Conservation (phyloP, 2,888 invertebrate genomes). For the Parelbella ahira region DNA sequence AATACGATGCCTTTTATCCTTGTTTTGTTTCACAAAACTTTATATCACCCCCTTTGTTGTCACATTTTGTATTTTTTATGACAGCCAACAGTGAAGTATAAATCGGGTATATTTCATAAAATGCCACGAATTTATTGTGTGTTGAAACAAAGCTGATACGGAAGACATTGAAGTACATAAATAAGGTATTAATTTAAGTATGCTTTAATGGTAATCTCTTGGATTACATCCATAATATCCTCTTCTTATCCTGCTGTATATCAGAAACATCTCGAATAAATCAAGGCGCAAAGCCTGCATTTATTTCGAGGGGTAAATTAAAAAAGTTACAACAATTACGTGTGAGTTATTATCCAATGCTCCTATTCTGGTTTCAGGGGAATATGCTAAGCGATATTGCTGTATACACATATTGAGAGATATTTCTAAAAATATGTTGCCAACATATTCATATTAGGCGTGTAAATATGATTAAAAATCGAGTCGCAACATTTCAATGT, state of each 20-base stretch:
- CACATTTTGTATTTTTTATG: too few relatives aligned
- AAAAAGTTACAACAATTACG: constrained; percentile 75
- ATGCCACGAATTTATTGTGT: too few relatives aligned
- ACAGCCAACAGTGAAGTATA: too few relatives aligned
- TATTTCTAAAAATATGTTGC: too few relatives aligned
- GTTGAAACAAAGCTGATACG: too few relatives aligned
- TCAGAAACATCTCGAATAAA: constrained; percentile 59
- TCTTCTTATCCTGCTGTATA: constrained; percentile 43
- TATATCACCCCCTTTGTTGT: constrained; percentile 3
- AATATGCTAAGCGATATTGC: too few relatives aligned
- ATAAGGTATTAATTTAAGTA: constrained; percentile 14
- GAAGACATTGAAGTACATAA: constrained; percentile 9
- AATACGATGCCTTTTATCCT: constrained; percentile 56
- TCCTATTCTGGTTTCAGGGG: constrained; percentile 48
- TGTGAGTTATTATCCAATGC: constrained; percentile 74
- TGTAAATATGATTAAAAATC: neutral
- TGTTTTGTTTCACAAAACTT: constrained; percentile 27
- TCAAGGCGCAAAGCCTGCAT: constrained; percentile 62
- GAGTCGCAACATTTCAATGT: neutral
- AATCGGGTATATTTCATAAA: too few relatives aligned
- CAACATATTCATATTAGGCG: too few relatives aligned
- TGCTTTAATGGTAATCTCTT: constrained; percentile 19
- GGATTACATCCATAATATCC: constrained; percentile 33
- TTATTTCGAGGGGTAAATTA: constrained; percentile 70
- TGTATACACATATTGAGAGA: too few relatives aligned